Base-by-base conservation (phyloP, 2,113 vertebrate species). In the Rhea pennata region DNA sequence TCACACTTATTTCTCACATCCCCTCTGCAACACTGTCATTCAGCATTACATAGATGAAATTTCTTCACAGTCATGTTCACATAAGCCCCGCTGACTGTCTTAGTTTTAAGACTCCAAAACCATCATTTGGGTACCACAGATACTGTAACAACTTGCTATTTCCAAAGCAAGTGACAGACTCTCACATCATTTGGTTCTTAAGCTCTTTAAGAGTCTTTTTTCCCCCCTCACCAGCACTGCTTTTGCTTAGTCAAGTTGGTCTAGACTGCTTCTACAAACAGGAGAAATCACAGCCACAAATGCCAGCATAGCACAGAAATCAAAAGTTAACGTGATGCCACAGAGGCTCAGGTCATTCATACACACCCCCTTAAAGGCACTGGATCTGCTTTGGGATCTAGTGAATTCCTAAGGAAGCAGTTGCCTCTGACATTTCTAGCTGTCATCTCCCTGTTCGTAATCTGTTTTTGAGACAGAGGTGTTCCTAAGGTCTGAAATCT, bases 1-100 rank as follows among this genome's bases (percentile, higher is more conserved):
- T 56, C 61, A 2, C 33, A 0, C 3, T 12, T 23, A 3, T 1
- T 20, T n/a, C 44, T 10, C 7, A 1, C 2, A 15, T 3, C n/a
- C 61, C 39, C 11, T 5, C 26, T 31, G 21, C 19, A 15, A 11
- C 3, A 0, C 2, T 8, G 17, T 12, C 53, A 4, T 15, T 50
- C 48, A 44, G 26, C 33, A 5, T 21, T 8, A 5, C 61, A 6
- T 58, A 70, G 67, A 59, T 11, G 16, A 40, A 27, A 12, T 17
- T 22, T 54, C 39, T 29, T 10, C 6, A 24, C 1, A 65, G 33
- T 12, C 8, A 4, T 2, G 5, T 4, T 29, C 46, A 65, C 31
- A 51, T 4, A 22, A 5, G 5, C 12, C 23, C 53, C 39, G 24
- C 46, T 15, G 11, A 61, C 46, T 0, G 0, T 8, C 53, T 15